Conservation (phyloP, 2,888 invertebrate species). For the Andrena fulva region DNA sequence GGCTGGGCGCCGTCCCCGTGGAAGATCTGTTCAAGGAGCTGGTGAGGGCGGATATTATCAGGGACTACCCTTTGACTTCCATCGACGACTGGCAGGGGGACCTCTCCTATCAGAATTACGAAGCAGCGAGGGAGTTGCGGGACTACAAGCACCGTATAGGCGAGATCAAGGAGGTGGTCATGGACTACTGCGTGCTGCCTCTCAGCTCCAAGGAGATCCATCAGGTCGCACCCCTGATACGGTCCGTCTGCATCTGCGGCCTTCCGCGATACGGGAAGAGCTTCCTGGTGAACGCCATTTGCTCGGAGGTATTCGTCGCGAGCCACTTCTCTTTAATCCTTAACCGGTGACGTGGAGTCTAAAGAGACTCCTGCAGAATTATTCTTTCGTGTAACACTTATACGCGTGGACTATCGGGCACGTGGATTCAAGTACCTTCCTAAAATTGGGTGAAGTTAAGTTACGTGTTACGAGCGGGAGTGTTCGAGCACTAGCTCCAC, state of each 20-base stretch:
- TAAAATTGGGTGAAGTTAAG: not conserved
- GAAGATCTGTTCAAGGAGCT: conserved; percentile 91
- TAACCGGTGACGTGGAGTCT: no score
- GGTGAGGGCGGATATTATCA: conserved; percentile 89
- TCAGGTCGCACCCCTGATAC: conserved; percentile 75
- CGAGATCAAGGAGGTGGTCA: conserved; percentile 87
- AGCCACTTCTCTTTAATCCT: no score
- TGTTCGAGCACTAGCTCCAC: no score
- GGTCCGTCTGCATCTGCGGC: conserved; percentile 87
- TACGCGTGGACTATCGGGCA: no score
- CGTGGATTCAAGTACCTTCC: not conserved
- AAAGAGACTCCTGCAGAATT: no score
- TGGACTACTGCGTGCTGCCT: conserved; percentile 88
- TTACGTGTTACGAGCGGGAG: no score
- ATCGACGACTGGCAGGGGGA: conserved; percentile 90
- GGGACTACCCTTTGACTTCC: conserved; percentile 86
- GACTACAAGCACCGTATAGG: conserved; percentile 87
- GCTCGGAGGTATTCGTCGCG: conserved; percentile 86
- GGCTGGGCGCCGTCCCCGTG: conserved; percentile 86
- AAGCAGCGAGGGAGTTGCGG: conserved; percentile 83
- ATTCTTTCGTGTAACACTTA: no score
- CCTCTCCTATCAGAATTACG: conserved; percentile 87
- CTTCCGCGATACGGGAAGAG: conserved; percentile 90
- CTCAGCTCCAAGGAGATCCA: conserved; percentile 84
- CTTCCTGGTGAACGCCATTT: conserved; percentile 90